Conservation (phyloP, 2,888 invertebrate species). For the Pristionchus entomophagus region DNA sequence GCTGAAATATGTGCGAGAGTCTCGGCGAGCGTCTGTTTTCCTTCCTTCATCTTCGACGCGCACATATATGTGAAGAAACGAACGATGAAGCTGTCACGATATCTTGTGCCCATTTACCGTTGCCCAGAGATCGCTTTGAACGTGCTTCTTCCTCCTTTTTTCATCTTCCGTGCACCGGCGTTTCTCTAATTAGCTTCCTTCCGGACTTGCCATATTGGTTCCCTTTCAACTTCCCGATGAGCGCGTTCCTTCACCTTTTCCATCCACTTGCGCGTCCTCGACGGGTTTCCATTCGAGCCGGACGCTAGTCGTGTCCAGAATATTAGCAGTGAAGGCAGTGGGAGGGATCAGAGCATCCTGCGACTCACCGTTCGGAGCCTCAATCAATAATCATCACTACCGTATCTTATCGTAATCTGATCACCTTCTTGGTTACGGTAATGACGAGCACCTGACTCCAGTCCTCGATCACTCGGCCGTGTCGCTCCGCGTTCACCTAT, state of each 20-base stretch:
- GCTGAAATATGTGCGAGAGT: slow-evolving; percentile 1
- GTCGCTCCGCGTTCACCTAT: slow-evolving; percentile 66
- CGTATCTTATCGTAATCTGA: slow-evolving; percentile 13
- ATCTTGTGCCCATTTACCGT: background rate
- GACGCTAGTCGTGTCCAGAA: slow-evolving; percentile 68
- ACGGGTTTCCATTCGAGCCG: slow-evolving; percentile 68
- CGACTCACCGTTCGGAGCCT: background rate
- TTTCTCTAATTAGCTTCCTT: too few species aligned
- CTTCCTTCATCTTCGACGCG: background rate
- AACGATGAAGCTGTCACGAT: background rate
- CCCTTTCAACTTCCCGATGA: too few species aligned
- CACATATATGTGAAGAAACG: background rate
- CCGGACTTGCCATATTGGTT: too few species aligned
- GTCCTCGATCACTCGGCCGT: slow-evolving; percentile 62
- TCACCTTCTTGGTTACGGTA: slow-evolving; percentile 57
- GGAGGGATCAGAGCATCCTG: slow-evolving; percentile 67
- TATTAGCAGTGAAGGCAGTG: slow-evolving; percentile 69
- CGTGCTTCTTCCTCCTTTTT: background rate
- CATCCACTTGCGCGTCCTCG: background rate
- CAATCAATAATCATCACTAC: background rate
- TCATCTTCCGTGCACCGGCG: too few species aligned
- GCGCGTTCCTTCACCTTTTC: slow-evolving; percentile 24
- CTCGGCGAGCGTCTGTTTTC: background rate
- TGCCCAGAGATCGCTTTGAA: background rate
- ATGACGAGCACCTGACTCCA: slow-evolving; percentile 68